These are phyloP conservation scores for Poecilia velifera DNA, from an alignment of 2,797 vertebrate species.

Conservation along the genomic window DNA sequence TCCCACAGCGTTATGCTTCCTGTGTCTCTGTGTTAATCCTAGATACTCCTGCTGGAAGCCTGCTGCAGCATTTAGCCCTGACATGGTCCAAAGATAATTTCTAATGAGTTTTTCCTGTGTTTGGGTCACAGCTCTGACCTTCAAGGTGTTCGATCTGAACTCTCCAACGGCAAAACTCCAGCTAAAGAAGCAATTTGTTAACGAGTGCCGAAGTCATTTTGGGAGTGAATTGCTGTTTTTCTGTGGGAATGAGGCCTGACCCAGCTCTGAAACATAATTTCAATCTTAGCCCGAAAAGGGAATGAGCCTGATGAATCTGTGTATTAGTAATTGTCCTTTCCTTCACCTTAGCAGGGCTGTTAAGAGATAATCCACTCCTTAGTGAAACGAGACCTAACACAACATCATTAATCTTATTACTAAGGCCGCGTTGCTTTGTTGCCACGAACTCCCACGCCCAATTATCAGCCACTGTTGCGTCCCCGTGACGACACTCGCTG, in stretches of 20 bases:
- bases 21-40: neutral
- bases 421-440: conserved; percentile 66
- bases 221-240: conserved; percentile 12
- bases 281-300: conserved; percentile 40
- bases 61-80: neutral
- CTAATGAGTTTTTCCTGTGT: neutral
- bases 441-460: conserved; percentile 70
- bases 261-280: conserved; percentile 61
- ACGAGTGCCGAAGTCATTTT: conserved; percentile 12
- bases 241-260: conserved; percentile 57
- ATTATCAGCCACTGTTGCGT: conserved; percentile 67
- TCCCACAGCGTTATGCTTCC: neutral
- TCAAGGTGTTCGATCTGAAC: neutral
- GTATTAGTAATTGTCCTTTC: conserved; percentile 76
- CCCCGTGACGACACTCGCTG: conserved; percentile 36
- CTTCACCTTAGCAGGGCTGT: conserved; percentile 72
- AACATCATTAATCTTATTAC: conserved; percentile 80
- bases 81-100: neutral
- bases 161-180: neutral
- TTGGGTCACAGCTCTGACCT: neutral
- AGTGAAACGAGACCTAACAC: conserved; percentile 76
- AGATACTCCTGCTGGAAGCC: neutral
- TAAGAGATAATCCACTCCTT: conserved; percentile 75
- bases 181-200: conserved; percentile 33
- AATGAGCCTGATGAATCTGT: conserved; percentile 63